Evolutionary conservation across 2,888 invertebrate genomes (phyloP).

Genomic region (Poecilus cupreus): DNA sequence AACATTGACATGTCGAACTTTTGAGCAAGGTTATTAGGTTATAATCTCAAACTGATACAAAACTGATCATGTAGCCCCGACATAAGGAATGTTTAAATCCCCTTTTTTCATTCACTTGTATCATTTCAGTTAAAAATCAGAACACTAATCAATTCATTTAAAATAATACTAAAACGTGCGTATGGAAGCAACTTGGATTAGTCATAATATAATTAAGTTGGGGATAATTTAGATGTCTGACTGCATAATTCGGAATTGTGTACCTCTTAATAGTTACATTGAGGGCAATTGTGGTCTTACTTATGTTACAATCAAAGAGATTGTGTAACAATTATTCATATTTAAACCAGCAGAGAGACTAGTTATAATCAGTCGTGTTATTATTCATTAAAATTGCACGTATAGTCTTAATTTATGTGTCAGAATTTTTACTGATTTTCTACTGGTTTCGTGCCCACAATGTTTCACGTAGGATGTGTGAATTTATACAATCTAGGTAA

Average conservation of each 20-base stretch:
- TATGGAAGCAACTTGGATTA: slow-evolving; percentile 55
- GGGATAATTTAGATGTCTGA: slow-evolving; percentile 36
- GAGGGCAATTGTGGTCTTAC: slow-evolving; percentile 6
- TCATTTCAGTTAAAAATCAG: slow-evolving; percentile 26
- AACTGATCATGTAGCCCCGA: background rate
- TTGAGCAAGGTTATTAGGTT: background rate
- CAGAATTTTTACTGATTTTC: slow-evolving; percentile 9
- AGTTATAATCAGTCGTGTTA: slow-evolving; percentile 31
- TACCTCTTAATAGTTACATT: background rate
- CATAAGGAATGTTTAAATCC: slow-evolving; percentile 41
- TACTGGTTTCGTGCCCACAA: slow-evolving; percentile 29
- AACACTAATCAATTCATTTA: slow-evolving; percentile 37
- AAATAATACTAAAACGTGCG: slow-evolving; percentile 48
- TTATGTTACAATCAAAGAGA: background rate
- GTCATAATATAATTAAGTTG: slow-evolving; percentile 33
- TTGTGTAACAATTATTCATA: background rate
- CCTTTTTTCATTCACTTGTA: slow-evolving; percentile 46
- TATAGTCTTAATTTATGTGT: slow-evolving; percentile 20
- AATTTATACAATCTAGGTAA: slow-evolving; percentile 17
- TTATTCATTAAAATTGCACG: slow-evolving; percentile 27
- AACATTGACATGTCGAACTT: background rate
- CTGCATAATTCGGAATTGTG: slow-evolving; percentile 46
- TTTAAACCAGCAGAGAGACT: slow-evolving; percentile 14
- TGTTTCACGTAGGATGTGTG: background rate
- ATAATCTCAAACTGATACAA: background rate